phyloP scores from a whole-genome alignment of 2,797 vertebrate genomes.

The Rachycentron canadum region DNA sequence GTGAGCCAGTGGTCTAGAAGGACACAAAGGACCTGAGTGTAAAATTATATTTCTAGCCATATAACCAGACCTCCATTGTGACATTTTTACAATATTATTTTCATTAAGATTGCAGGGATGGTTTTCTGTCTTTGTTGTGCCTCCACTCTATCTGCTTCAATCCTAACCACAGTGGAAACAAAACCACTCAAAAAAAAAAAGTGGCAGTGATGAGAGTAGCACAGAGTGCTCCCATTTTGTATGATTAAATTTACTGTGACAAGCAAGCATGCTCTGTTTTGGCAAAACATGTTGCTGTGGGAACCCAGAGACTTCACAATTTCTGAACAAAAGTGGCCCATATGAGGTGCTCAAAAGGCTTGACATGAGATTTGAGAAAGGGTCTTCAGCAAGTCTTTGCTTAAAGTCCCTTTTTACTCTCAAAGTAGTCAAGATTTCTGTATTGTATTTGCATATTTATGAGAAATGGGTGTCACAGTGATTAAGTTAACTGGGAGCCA shows the following conservation, averaged over 20 bases:
- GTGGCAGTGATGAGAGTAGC: slow-evolving; percentile 55
- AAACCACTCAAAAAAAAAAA: slow-evolving; percentile 60
- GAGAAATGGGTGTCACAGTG: slow-evolving; percentile 78
- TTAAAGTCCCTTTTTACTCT: slow-evolving; percentile 44
- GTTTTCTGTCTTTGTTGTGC: slow-evolving; percentile 57
- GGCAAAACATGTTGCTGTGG: slow-evolving; percentile 62
- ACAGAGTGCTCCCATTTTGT: slow-evolving; percentile 58
- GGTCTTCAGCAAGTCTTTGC: slow-evolving; percentile 43
- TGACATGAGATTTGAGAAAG: slow-evolving; percentile 43
- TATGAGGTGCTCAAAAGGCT: slow-evolving; percentile 43
- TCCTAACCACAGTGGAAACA: slow-evolving; percentile 62
- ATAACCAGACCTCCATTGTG: slow-evolving; percentile 60
- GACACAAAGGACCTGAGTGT: slow-evolving; percentile 62
- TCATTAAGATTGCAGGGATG: slow-evolving; percentile 63
- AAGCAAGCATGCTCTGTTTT: slow-evolving; percentile 60
- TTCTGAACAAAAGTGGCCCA: slow-evolving; percentile 13
- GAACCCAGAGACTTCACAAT: slow-evolving; percentile 40
- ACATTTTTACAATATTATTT: slow-evolving; percentile 72
- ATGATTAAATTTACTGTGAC: slow-evolving; percentile 70
- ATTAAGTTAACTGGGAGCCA: slow-evolving; percentile 77
- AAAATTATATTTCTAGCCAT: slow-evolving; percentile 68
- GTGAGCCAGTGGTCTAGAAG: slow-evolving; percentile 51
- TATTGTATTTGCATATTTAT: slow-evolving; percentile 83
- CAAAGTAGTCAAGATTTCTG: slow-evolving; percentile 56
- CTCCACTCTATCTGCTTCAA: slow-evolving; percentile 51